Conservation (phyloP, 2,113 vertebrate genomes). For the Kryptolebias marmoratus region DNA sequence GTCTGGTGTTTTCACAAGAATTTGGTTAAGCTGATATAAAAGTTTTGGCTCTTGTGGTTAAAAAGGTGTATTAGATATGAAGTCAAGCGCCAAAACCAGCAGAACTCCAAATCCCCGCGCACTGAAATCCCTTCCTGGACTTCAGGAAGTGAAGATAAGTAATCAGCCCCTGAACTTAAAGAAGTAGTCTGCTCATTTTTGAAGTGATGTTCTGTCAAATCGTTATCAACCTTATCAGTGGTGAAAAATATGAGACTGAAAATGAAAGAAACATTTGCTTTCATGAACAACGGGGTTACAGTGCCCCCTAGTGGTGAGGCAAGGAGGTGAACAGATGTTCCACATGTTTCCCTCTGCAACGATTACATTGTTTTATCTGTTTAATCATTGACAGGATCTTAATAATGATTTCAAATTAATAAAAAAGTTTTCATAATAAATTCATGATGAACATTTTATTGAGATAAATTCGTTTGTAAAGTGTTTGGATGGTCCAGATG, state of each 20-base stretch:
- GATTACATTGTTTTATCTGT: too few relatives aligned
- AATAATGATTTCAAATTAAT: too few relatives aligned
- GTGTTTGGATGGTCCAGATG: too few relatives aligned
- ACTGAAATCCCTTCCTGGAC: not conserved
- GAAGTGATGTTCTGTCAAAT: too few relatives aligned
- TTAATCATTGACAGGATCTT: too few relatives aligned
- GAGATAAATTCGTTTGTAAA: too few relatives aligned
- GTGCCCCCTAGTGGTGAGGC: constrained; percentile 67
- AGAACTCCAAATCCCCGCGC: not conserved
- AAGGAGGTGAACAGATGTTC: not conserved
- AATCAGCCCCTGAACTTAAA: not conserved
- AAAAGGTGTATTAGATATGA: not conserved
- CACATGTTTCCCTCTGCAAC: too few relatives aligned
- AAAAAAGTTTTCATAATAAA: too few relatives aligned
- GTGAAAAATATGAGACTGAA: too few relatives aligned
- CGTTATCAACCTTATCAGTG: too few relatives aligned
- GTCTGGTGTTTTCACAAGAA: not conserved
- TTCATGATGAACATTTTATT: too few relatives aligned
- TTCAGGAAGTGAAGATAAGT: not conserved
- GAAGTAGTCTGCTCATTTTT: too few relatives aligned
- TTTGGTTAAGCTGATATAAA: not conserved
- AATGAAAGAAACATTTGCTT: not conserved
- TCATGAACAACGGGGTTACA: constrained; percentile 30
- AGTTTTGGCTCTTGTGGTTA: not conserved
- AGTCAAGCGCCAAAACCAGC: not conserved